These are phyloP conservation scores for Leptobrachium ailaonicum DNA, from an alignment of 2,113 vertebrate species.

Conservation along the genomic window DNA sequence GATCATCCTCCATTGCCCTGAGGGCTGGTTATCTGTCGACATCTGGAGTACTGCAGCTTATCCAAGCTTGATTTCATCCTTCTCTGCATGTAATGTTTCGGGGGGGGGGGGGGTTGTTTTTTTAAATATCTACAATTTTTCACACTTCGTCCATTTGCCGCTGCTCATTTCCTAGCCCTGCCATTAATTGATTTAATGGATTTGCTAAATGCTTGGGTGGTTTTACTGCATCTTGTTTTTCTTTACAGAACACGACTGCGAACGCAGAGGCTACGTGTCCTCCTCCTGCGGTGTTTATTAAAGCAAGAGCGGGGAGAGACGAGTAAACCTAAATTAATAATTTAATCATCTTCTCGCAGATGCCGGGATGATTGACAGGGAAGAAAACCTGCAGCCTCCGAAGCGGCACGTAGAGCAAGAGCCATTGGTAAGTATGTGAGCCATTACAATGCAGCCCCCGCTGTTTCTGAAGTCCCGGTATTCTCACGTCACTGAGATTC, in stretches of 20 bases:
- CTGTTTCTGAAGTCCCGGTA: background rate
- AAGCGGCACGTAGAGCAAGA: slow-evolving; percentile 44
- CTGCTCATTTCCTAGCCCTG: background rate
- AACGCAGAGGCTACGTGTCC: slow-evolving; percentile 7
- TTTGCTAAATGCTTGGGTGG: background rate
- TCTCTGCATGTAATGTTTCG: no score
- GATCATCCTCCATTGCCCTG: no score
- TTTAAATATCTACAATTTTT: no score
- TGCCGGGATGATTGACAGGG: slow-evolving; percentile 60
- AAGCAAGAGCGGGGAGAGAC: background rate
- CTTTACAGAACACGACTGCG: background rate
- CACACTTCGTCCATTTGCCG: no score
- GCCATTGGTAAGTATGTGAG: slow-evolving; percentile 48
- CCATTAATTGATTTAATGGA: background rate
- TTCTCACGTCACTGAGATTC: slow-evolving; percentile 29
- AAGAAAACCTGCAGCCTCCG: slow-evolving; percentile 30
- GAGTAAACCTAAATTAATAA: slow-evolving; percentile 16
- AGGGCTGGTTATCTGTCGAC: no score
- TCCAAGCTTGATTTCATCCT: no score
- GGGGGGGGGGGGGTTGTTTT: no score
- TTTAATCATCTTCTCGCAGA: slow-evolving; percentile 56
- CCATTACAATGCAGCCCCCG: background rate
- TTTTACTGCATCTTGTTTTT: background rate
- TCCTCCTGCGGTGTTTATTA: background rate
- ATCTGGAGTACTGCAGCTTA: no score